Evolutionary conservation across 2,888 invertebrate species (phyloP).

Genomic region (Caradrina clavipalpis): DNA sequence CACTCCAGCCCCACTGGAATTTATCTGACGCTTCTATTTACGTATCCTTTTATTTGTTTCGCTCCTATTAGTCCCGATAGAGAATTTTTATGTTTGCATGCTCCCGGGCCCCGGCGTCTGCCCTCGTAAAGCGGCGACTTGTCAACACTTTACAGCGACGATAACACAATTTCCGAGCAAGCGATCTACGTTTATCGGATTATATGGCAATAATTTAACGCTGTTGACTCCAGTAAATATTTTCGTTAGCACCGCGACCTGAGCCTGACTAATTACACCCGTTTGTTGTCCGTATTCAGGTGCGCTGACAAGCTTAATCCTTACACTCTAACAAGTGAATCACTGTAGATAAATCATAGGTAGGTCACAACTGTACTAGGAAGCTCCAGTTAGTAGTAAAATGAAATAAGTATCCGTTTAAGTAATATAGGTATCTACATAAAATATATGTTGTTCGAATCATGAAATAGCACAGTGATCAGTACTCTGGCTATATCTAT

Average conservation of each 20-base stretch:
- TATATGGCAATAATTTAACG: constrained; percentile 86
- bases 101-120: constrained; percentile 81
- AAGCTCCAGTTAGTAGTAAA: background rate
- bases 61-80: constrained; percentile 90
- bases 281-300: constrained; percentile 83
- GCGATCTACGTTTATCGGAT: constrained; percentile 88
- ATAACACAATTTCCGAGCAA: constrained; percentile 87
- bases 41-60: constrained; percentile 91
- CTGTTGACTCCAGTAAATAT: constrained; percentile 83
- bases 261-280: constrained; percentile 83
- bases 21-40: constrained; percentile 90
- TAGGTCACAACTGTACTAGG: background rate
- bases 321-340: constrained; percentile 45
- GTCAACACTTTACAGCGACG: constrained; percentile 87
- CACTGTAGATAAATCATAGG: constrained; percentile 17
- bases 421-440: background rate
- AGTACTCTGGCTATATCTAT: constrained; percentile 71
- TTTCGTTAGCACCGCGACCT: constrained; percentile 80
- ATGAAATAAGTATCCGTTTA: too few relatives aligned
- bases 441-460: constrained; percentile 22
- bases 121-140: constrained; percentile 89
- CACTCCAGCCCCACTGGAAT: constrained; percentile 89
- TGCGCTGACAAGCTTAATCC: constrained; percentile 84
- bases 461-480: constrained; percentile 57
- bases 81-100: constrained; percentile 91